A percentile compares a stretch with the other conserved stretches of the same genome.
Evolutionary conservation across 1,140 invertebrate genomes (phyloP).

Genomic region (Aleiodes sp.): DNA sequence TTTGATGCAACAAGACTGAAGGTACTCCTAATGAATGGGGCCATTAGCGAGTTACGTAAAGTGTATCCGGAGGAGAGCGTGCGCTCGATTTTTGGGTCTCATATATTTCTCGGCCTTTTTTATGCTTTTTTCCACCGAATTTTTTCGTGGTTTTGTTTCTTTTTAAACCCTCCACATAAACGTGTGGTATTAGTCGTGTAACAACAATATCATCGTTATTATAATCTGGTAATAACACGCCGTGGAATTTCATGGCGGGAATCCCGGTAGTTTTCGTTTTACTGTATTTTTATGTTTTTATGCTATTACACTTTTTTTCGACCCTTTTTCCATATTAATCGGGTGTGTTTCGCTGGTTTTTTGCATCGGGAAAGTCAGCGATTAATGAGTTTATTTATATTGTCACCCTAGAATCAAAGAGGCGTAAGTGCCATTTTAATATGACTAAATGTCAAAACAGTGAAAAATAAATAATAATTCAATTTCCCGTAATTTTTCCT

Average conservation of each 20-base stretch:
- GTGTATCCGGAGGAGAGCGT: constrained; percentile 28
- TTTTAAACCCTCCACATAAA: not conserved
- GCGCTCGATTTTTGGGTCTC: constrained; percentile 6
- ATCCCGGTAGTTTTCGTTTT: constrained; percentile 10
- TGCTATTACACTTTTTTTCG: not conserved
- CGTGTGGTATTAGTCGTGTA: constrained; percentile 46
- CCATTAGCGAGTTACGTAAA: constrained; percentile 43
- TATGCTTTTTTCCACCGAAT: not conserved
- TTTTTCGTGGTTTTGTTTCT: constrained; percentile 12
- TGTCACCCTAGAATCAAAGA: too few species aligned
- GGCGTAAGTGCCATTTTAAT: too few species aligned
- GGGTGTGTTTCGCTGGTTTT: too few species aligned
- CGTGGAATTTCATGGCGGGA: constrained; percentile 36
- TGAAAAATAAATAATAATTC: too few species aligned
- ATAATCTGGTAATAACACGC: constrained; percentile 52
- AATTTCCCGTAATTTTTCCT: too few species aligned
- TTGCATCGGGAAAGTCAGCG: too few species aligned
- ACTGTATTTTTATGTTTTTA: not conserved
- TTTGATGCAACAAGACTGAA: constrained; percentile 20
- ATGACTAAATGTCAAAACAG: too few species aligned
- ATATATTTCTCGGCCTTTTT: not conserved
- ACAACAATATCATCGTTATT: constrained; percentile 51
- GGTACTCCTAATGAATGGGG: constrained; percentile 40
- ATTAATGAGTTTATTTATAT: too few species aligned
- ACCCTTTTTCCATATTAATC: too few species aligned